Evolutionary conservation across 2,797 vertebrate genomes (phyloP).

Genomic region (Cygnus olor): DNA sequence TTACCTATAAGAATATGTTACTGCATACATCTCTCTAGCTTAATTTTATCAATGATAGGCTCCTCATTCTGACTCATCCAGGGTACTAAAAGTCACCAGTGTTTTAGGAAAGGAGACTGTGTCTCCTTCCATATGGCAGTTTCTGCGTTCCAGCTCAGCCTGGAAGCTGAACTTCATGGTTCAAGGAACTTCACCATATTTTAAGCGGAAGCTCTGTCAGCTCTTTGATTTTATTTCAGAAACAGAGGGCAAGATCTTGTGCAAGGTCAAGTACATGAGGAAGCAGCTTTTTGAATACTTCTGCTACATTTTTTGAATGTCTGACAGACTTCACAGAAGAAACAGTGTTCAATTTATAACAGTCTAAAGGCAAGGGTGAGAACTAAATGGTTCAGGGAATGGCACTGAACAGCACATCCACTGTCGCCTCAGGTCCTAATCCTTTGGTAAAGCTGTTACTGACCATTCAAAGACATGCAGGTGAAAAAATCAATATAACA

Average conservation of each 20-base stretch:
- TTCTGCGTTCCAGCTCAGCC: neutral
- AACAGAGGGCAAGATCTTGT: neutral
- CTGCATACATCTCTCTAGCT: rapidly evolving
- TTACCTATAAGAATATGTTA: neutral
- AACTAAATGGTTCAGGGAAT: neutral
- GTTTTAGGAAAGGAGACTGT: neutral
- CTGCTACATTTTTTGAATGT: neutral
- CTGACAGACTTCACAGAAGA: neutral
- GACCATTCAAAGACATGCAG: neutral
- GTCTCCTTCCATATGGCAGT: neutral
- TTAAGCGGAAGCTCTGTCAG: neutral
- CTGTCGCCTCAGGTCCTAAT: neutral
- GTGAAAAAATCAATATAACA: neutral
- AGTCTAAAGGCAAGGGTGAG: neutral
- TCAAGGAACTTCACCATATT: rapidly evolving
- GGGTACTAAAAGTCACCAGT: neutral
- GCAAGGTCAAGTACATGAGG: neutral
- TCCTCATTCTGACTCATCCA: neutral
- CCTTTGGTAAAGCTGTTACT: neutral
- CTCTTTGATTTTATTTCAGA: neutral
- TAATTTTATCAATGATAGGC: neutral
- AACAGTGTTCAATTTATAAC: neutral
- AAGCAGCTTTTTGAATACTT: neutral
- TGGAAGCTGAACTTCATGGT: neutral
- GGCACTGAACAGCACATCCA: neutral